Evolutionary conservation across 2,797 vertebrate species (phyloP), one percentile per base, ranked within the genome.

Genomic region (Aselliscus stoliczkanus): DNA sequence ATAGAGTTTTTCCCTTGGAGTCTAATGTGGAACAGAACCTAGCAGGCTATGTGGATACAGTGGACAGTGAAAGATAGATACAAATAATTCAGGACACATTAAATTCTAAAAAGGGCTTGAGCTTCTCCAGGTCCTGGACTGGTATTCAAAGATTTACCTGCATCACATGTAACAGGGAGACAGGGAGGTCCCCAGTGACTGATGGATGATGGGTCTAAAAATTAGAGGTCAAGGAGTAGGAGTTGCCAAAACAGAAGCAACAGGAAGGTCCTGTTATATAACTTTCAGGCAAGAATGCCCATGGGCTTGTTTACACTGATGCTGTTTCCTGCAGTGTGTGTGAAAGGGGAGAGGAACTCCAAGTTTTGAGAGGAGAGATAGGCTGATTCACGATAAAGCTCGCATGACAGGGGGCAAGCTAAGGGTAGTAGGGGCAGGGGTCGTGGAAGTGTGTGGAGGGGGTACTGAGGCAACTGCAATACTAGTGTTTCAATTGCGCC

Each of bases 401-500:
- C 79, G 44, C 47, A 34, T 42, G 64, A 47, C 12, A 34, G 4
- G 21, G 39, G 70, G 13, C 42, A 81, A 84, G 11, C 27, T 73
- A 20, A 18, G 29, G 27, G 27, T 4, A 31, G 12, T 31, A 29
- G 42, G 47, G n/a, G 31, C 14, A n/a, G 18, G 54, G 25, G 23
- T 44, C 37, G 50, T 52, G 50, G 15, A 20, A 10, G 62, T 29
- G 13, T 13, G 34, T 25, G 6, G 4, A 58, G 52, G 96, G 97
- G 97, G 77, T 83, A 92, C 73, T 80, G 95, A 95, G 96, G 92
- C 96, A 95, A 80, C n/a, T 72, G 25, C 31, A 39, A 88, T 34
- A 90, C 92, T 62, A 86, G 85, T 86, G 96, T 83, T 93, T 97
- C 97, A 97, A 96, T 37, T 96, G 96, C 88, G 96, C 96, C 97